Conservation (phyloP, 2,797 vertebrate species). For the Otolemur crassicaudatus region DNA sequence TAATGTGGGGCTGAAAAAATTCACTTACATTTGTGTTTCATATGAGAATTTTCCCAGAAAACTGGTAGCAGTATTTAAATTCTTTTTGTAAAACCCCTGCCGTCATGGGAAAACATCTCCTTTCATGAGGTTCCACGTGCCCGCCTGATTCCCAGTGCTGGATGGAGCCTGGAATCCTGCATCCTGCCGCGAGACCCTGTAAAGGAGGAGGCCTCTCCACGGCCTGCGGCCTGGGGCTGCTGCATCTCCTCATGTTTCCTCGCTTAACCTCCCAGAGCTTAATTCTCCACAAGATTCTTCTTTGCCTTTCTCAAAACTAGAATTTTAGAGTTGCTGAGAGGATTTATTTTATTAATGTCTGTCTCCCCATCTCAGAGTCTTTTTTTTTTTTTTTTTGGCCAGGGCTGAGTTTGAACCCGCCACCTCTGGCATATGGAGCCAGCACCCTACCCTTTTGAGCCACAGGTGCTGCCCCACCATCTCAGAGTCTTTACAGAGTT, state of each 20-base stretch:
- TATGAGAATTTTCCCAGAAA: conserved; percentile 7
- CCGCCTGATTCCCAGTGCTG: not conserved
- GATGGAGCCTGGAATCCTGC: not conserved
- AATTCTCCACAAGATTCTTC: not conserved
- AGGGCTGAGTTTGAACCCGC: too few relatives aligned
- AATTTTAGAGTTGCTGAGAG: not conserved
- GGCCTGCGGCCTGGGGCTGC: too few relatives aligned
- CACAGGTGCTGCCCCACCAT: too few relatives aligned
- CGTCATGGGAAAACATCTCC: not conserved
- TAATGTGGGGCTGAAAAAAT: not conserved
- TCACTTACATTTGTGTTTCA: conserved; percentile 16
- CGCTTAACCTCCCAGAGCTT: not conserved
- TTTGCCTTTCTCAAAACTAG: not conserved
- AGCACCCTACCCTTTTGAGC: too few relatives aligned
- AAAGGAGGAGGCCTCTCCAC: not conserved
- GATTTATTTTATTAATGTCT: not conserved
- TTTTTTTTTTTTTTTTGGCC: not conserved
- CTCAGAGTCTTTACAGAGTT: not conserved
- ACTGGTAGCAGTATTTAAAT: not conserved
- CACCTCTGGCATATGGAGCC: too few relatives aligned
- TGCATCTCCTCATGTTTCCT: not conserved
- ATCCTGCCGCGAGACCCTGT: not conserved
- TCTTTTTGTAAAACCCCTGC: not conserved
- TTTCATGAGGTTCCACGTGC: not conserved
- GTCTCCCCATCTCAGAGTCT: not conserved